Base-by-base conservation (phyloP, 1,140 invertebrate genomes). In the honey bee (Apis mellifera) region DNA sequence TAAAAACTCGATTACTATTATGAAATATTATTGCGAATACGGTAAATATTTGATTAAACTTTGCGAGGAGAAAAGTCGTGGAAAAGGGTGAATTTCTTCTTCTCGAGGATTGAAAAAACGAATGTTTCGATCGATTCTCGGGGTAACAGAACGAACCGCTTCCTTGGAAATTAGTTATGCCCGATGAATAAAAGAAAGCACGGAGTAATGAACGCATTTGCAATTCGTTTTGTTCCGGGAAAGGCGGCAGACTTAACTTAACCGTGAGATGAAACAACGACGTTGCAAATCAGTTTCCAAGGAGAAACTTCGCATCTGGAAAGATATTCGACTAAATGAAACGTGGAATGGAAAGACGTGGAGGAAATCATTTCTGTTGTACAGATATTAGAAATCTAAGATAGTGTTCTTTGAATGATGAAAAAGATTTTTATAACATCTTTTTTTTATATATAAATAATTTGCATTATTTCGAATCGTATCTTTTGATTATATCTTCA, bases 141-240 rank as follows among this genome's bases (percentile, higher is more conserved):
- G 66, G 32, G 3, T 60, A 62, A 54, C 23, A 21, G n/a, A 21
- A 57, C 70, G 54, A 73, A 48, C 48, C 50, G 26, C 48, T 71
- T 13, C 7, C 60, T 42, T 54, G 78, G 57, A 74, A 74, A 80
- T 80, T 80, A 80, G 78, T 65, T 55, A 55, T 42, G 59, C 78
- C 8, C n/a, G 69, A 73, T 73, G 78, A 80, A 80, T 80, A 80
- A 74, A 74, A 74, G 78, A 80, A 65, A 74, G 12, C 52, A 11
- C 8, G 23, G 66, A 59, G 15, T 74, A 72, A 80, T 23, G 78
- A 80, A 50, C 13, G 60, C 50, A 80, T 80, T 59, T 80, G 78
- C 78, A 80, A 80, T 74, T 80, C 78, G n/a, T 13, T 60, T 62
- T 50, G 42, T 55, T 70, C 50, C 52, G 54, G 15, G 21, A 42